Evolutionary conservation across 2,797 vertebrate species (phyloP), one percentile per base, ranked within the genome.

Genomic region (Lerista edwardsae): DNA sequence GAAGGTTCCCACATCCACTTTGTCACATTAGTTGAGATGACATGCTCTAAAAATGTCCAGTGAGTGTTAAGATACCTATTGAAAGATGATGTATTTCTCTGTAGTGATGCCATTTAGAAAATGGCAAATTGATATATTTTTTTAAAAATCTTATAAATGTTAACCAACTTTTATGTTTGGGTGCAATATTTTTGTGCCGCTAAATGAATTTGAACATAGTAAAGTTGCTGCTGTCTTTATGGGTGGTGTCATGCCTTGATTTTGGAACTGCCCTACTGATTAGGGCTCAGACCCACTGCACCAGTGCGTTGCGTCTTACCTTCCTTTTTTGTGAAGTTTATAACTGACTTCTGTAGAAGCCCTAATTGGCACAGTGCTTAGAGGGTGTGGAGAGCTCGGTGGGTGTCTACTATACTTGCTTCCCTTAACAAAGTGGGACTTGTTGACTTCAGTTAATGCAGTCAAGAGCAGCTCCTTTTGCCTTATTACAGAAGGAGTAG

Each of bases 1-100:
- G 97, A 99, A 98, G 97, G 97, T 98, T 98, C 97, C 94, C 97
- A 97, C 97, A 96, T 97, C 97, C 92, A 95, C 94, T 96, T 94
- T 97, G 95, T 95, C 95, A 91, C 93, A 92, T 96, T 97, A 97
- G 95, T 97, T 96, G 95, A 96, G 95, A 95, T 94, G 95, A 93
- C 94, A 95, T 96, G 94, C 94, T 91, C 93, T 96, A 95, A 85
- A 94, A 94, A 93, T 96, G 95, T 94, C 94, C 95, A 96, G 95
- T 96, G 96, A 97, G 95, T 96, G 95, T 96, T 95, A 96, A 96
- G 95, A 96, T 95, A 93, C 79, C 94, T 96, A 93, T 94, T 95
- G 93, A 96, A 96, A 96, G 94, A 95, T 95, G 86, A 92, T 94
- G 55, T 68, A 65, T 79, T 90, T 95, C 91, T 92, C 75, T 82